phyloP scores from a whole-genome alignment of 2,113 vertebrate genomes.

The Hyperoodon ampullatus region DNA sequence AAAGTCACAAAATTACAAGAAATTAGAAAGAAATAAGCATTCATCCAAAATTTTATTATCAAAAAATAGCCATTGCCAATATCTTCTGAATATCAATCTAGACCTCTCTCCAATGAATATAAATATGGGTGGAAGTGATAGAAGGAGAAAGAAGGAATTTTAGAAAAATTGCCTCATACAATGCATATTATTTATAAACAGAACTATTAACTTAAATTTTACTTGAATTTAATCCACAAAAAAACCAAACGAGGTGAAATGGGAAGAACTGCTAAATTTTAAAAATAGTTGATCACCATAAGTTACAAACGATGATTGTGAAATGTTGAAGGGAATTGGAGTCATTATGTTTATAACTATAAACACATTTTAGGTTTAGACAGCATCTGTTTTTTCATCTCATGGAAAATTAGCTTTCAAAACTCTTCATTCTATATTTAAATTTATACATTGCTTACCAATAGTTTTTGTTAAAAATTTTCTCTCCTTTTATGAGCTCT shows the following conservation, averaged over 20 bases:
- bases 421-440: not conserved
- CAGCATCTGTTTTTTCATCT: not conserved
- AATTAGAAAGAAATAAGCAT: not conserved
- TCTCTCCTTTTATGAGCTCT: not conserved
- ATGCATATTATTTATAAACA: not conserved
- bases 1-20: not conserved
- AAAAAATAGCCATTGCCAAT: fast-evolving
- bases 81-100: not conserved
- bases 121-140: not conserved
- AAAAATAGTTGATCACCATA: not conserved
- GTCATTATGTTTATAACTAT: not conserved
- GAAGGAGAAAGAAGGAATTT: not conserved
- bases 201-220: not conserved
- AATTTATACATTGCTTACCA: not conserved
- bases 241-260: not conserved
- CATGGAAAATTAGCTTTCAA: not conserved
- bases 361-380: not conserved
- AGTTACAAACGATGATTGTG: not conserved
- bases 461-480: not conserved
- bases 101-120: fast-evolving
- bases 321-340: not conserved
- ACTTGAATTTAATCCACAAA: not conserved
- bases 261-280: not conserved
- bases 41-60: not conserved
- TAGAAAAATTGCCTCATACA: too few relatives aligned